Evolutionary conservation across 2,113 vertebrate genomes (phyloP).

Genomic region (Polypterus bichir): DNA sequence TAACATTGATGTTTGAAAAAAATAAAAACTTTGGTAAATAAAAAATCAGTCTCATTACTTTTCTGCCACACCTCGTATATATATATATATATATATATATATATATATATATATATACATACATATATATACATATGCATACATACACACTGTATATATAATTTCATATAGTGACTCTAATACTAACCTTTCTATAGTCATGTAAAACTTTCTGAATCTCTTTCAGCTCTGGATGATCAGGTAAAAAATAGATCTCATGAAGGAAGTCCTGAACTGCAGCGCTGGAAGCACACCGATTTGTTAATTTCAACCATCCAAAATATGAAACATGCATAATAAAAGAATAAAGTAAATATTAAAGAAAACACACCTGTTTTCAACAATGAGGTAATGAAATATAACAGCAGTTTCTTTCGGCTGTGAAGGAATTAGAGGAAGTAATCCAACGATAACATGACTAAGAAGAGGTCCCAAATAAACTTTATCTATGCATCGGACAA

Average conservation of each 20-base stretch:
- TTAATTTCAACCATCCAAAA: neutral
- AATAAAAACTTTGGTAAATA: no score
- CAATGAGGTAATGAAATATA: constrained; percentile 82
- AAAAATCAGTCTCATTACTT: no score
- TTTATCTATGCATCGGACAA: constrained; percentile 80
- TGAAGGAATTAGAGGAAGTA: constrained; percentile 80
- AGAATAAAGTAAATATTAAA: neutral
- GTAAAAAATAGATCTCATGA: constrained; percentile 96
- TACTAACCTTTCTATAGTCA: constrained; percentile 80
- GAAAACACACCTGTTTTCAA: constrained; percentile 76
- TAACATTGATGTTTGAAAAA: no score
- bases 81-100: no score
- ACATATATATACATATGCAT: no score
- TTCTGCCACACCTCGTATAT: no score
- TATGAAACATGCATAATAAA: neutral
- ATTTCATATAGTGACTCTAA: neutral
- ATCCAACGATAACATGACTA: constrained; percentile 89
- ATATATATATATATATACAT: no score
- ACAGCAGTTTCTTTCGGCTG: constrained; percentile 81
- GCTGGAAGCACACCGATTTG: constrained; percentile 37
- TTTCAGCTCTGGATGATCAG: constrained; percentile 79
- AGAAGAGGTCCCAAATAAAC: constrained; percentile 80
- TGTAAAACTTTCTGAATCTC: constrained; percentile 82
- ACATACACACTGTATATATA: no score
- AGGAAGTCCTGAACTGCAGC: constrained; percentile 85